These are phyloP conservation scores for Nothocercus julius DNA, from an alignment of 2,113 vertebrate species.

Conservation along the genomic window DNA sequence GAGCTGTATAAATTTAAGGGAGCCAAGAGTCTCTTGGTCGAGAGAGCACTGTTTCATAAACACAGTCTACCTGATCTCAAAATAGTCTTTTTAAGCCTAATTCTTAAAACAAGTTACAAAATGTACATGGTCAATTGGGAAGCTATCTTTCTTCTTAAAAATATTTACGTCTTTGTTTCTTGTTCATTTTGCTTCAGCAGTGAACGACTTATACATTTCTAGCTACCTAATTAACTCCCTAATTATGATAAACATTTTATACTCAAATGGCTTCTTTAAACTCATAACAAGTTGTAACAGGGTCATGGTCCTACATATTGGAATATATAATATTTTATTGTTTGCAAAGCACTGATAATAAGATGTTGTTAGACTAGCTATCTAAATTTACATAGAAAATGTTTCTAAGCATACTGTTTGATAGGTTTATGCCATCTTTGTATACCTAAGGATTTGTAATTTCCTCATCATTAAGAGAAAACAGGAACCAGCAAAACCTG, in stretches of 20 bases:
- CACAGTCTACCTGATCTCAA: neutral
- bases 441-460: neutral
- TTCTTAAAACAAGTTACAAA: neutral
- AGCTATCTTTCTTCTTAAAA: neutral
- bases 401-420: neutral
- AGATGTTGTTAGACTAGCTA: neutral
- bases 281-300: neutral
- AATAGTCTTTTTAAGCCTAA: neutral
- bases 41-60: neutral
- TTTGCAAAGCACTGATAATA: neutral
- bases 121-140: neutral
- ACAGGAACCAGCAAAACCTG: neutral
- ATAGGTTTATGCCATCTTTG: neutral
- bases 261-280: neutral
- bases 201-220: neutral
- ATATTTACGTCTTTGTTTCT: neutral
- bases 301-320: neutral
- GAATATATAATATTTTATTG: neutral
- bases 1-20: neutral
- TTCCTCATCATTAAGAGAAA: neutral
- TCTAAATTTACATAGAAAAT: neutral
- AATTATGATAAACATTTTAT: conserved; percentile 8
- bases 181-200: neutral
- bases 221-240: neutral
- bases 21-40: no score